Evolutionary conservation across 2,113 vertebrate genomes (phyloP).

Genomic region (Melanerpes formicivorus): DNA sequence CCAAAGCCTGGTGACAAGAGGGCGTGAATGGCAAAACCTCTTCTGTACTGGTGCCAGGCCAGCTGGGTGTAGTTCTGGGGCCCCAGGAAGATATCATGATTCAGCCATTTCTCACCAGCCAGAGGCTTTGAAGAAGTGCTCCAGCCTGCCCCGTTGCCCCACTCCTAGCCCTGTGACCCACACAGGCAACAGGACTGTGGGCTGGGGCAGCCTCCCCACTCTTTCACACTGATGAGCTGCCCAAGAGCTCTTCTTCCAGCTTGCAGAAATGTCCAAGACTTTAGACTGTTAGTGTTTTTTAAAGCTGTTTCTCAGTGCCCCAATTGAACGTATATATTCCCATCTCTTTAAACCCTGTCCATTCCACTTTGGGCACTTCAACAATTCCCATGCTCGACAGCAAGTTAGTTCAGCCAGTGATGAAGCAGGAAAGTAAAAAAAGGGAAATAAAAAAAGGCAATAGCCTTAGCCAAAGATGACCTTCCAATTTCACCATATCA

Average conservation of each 20-base stretch:
- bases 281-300: background rate
- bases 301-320: background rate
- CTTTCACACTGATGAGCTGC: background rate
- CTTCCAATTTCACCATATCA: background rate
- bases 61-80: background rate
- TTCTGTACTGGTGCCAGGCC: background rate
- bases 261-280: background rate
- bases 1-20: background rate
- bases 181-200: fast-evolving
- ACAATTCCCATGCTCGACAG: background rate
- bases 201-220: background rate
- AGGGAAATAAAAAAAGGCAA: background rate
- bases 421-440: background rate
- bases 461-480: background rate
- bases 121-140: background rate
- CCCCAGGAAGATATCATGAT: background rate
- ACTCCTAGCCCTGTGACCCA: background rate
- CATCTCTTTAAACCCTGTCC: background rate
- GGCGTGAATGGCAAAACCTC: background rate
- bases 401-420: background rate
- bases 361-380: background rate
- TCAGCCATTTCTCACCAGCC: background rate
- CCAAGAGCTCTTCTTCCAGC: background rate
- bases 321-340: background rate
- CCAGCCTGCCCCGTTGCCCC: background rate